phyloP scores from a whole-genome alignment of 2,797 vertebrate species.

The Margarornis squamiger region DNA sequence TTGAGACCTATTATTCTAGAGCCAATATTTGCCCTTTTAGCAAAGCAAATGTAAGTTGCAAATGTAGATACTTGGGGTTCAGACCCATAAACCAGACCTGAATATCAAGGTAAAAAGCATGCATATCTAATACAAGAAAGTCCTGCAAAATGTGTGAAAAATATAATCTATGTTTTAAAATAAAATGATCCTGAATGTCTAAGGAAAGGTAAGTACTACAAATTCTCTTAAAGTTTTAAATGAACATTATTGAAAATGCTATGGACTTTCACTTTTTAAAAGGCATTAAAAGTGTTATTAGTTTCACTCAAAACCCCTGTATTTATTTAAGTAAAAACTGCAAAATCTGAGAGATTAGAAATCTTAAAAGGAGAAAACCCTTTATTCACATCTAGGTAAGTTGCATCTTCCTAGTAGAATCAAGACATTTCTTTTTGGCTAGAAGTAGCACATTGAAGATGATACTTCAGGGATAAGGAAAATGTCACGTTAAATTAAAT shows the following conservation, averaged over 20 bases:
- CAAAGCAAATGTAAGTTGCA: neutral
- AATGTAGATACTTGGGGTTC: neutral
- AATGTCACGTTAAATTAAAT: neutral
- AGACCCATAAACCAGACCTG: neutral
- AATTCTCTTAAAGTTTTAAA: neutral
- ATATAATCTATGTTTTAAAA: neutral
- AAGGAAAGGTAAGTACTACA: neutral
- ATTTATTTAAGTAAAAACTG: neutral
- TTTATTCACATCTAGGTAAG: neutral
- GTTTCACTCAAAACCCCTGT: neutral
- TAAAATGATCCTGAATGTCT: neutral
- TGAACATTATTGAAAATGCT: neutral
- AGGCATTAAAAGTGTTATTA: neutral
- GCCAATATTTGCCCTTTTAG: neutral
- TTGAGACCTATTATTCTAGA: neutral
- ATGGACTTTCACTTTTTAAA: neutral
- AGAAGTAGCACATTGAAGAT: neutral
- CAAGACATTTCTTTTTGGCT: neutral
- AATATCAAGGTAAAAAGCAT: neutral
- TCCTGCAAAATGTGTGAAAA: neutral
- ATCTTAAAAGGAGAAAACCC: neutral
- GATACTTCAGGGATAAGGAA: neutral
- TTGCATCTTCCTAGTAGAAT: neutral
- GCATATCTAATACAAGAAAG: neutral
- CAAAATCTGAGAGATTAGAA: neutral